Evolutionary conservation across 2,797 vertebrate genomes (phyloP).

Genomic region (Coluber constrictor): DNA sequence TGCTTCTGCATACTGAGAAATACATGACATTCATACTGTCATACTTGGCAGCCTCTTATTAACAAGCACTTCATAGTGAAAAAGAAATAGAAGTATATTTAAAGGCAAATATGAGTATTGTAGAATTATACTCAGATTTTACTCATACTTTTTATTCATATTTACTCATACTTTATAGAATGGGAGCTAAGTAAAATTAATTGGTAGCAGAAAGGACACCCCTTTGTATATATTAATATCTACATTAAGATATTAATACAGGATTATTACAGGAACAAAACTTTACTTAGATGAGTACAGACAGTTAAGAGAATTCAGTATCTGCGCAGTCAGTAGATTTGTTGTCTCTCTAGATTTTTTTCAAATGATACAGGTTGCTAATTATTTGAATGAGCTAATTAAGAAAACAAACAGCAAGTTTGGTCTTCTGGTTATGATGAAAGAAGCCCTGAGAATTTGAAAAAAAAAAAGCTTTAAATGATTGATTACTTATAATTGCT

Average conservation of each 20-base stretch:
- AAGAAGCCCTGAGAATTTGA: background rate
- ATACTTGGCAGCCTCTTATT: background rate
- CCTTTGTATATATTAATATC: no score
- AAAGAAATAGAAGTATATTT: background rate
- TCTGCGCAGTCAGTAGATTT: background rate
- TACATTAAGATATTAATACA: no score
- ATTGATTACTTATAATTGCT: no score
- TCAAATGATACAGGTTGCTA: background rate
- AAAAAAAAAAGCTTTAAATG: background rate
- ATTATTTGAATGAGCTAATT: background rate
- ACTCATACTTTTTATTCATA: background rate
- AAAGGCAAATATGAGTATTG: background rate
- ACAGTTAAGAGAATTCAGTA: background rate
- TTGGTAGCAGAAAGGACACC: background rate
- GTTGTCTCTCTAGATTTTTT: background rate
- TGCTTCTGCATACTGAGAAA: background rate
- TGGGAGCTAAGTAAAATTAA: background rate
- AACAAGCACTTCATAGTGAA: background rate
- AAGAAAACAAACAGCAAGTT: background rate
- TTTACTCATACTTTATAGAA: background rate
- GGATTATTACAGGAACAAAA: background rate
- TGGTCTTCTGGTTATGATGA: background rate
- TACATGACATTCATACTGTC: background rate
- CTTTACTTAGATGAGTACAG: background rate
- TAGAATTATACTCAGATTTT: background rate